Conservation (phyloP, 2,797 vertebrate species). For the Clarias fuscus region DNA sequence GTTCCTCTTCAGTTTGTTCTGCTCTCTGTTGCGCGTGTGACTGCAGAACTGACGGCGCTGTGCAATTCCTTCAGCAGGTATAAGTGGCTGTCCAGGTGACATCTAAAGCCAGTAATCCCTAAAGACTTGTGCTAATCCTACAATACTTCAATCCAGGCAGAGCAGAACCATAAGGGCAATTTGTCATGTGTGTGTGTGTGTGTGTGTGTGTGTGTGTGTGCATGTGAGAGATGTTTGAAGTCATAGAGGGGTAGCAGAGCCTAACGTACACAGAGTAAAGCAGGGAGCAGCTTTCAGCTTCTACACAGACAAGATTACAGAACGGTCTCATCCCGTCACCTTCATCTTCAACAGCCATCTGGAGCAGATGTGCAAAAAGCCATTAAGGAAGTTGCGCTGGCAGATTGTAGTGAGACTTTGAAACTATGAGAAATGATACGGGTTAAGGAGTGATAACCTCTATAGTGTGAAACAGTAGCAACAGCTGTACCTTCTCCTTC, state of each 20-base stretch:
- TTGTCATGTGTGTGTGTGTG: neutral
- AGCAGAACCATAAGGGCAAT: slow-evolving; percentile 11
- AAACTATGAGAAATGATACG: slow-evolving; percentile 14
- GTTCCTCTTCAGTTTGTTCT: slow-evolving; percentile 10
- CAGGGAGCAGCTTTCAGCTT: slow-evolving; percentile 50
- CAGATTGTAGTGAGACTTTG: neutral
- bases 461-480: slow-evolving; percentile 2
- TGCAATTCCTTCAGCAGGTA: slow-evolving; percentile 30
- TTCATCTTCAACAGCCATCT: slow-evolving; percentile 39
- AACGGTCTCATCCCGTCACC: slow-evolving; percentile 23
- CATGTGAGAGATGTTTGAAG: slow-evolving; percentile 55
- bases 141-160: slow-evolving; percentile 35
- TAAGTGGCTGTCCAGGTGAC: slow-evolving; percentile 35
- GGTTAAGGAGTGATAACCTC: slow-evolving; percentile 30
- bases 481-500: slow-evolving; percentile 1
- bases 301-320: slow-evolving; percentile 43
- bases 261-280: slow-evolving; percentile 43
- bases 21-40: neutral
- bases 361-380: slow-evolving; percentile 35
- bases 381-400: neutral
- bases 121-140: slow-evolving; percentile 37
- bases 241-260: slow-evolving; percentile 58
- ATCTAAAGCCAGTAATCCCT: slow-evolving; percentile 41
- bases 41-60: slow-evolving; percentile 5
- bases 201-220: slow-evolving; percentile 32